Evolutionary conservation across 2,797 vertebrate species (phyloP), one percentile per base, ranked within the genome.

Genomic region (Rhinichthys osculus): DNA sequence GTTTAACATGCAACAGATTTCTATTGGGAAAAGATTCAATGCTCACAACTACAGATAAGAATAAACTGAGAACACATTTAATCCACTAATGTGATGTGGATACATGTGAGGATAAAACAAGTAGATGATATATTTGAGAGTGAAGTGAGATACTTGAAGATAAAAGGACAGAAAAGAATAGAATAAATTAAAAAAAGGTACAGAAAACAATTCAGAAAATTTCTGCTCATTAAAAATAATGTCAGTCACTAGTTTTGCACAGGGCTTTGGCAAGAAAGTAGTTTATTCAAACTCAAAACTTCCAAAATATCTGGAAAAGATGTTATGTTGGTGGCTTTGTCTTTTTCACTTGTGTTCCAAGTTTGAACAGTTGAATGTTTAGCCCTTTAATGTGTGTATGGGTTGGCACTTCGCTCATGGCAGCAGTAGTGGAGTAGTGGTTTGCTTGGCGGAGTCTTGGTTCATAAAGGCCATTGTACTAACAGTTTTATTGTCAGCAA

Each of bases 401-500:
- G 66, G 66, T 54, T 47, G 79, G 54, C 52, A 72, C 14, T 71
- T 62, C 3, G n/a, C 76, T 35, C 16, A 67, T 17, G 38, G 23
- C 42, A 44, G 54, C 42, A 67, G 73, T 79, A 19, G 5, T 57
- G 83, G 47, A 71, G 79, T 5, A 7, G 86, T 88, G 91, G 88
- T 93, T 92, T 93, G 90, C 44, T 82, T 69, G 23, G 78, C 23
- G 50, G 64, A 71, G 76, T 64, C 38, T 72, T 50, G 64, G 64
- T 52, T 77, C 33, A 81, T 71, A n/a, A 81, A 71, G 40, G 71
- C 54, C 44, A 33, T 69, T 76, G 70, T 50, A 78, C 73, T 64
- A 80, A 76, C 74, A 1, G 64, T 59, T 77, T 77, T 83, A 79
- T 83, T 79, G 62, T 50, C 92, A 92, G 91, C 87, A 89, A 86